phyloP scores from a whole-genome alignment of 2,888 invertebrate genomes.

The Clitarchus hookeri region DNA sequence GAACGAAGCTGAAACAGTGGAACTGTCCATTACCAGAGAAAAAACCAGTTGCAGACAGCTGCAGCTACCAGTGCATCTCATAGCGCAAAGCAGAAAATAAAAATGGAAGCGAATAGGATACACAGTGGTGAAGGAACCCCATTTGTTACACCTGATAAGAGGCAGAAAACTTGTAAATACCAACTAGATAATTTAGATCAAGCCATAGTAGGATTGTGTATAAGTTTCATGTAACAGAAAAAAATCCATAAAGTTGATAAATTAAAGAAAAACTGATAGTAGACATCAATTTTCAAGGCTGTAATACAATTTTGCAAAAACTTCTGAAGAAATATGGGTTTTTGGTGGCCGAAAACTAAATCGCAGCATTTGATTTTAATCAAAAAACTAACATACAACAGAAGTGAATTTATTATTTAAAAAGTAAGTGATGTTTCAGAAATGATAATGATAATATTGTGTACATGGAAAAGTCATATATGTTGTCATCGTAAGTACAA shows the following conservation, averaged over 20 bases:
- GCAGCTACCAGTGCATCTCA: no score
- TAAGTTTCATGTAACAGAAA: neutral
- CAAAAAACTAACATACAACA: neutral
- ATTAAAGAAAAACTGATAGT: neutral
- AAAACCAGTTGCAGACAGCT: no score
- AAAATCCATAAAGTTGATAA: neutral
- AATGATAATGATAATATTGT: neutral
- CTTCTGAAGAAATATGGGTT: neutral
- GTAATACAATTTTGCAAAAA: neutral
- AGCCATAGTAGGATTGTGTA: neutral
- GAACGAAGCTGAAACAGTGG: no score
- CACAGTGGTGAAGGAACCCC: no score
- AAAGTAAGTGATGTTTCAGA: neutral
- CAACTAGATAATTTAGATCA: neutral
- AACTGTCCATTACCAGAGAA: no score
- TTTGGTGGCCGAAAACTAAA: neutral
- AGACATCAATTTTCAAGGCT: neutral
- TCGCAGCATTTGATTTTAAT: neutral
- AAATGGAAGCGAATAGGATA: no score
- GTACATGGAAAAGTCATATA: neutral
- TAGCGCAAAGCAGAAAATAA: no score
- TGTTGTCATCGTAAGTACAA: neutral
- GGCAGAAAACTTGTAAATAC: neutral
- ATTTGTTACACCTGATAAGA: neutral
- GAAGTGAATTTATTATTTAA: neutral